Evolutionary conservation across 2,888 invertebrate species (phyloP).

Genomic region (Drosophila phalerata): DNA sequence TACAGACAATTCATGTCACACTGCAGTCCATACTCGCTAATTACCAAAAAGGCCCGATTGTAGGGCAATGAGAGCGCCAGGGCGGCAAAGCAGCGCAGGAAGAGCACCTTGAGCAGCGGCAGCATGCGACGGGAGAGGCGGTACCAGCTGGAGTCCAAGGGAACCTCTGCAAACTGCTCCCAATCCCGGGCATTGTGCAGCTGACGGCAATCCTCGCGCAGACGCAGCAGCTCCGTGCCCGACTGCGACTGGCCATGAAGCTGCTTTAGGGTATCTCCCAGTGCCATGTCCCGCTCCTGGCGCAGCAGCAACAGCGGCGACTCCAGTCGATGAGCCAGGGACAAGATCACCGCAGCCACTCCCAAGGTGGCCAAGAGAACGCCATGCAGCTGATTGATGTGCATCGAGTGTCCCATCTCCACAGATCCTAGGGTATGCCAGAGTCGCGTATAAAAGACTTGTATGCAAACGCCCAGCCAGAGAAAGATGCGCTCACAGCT

Average conservation of each 20-base stretch:
- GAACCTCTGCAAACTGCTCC: slow-evolving; percentile 59
- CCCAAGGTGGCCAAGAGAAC: slow-evolving; percentile 72
- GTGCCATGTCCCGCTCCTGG: slow-evolving; percentile 74
- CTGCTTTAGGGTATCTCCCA: slow-evolving; percentile 62
- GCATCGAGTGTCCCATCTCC: slow-evolving; percentile 65
- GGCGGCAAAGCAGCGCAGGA: slow-evolving; percentile 74
- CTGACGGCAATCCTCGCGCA: slow-evolving; percentile 75
- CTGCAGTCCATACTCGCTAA: slow-evolving; percentile 76
- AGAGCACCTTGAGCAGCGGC: slow-evolving; percentile 74
- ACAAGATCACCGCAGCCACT: slow-evolving; percentile 67
- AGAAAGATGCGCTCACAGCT: slow-evolving; percentile 81
- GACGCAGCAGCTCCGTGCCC: slow-evolving; percentile 63
- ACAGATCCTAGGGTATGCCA: slow-evolving; percentile 73
- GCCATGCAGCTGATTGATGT: slow-evolving; percentile 83
- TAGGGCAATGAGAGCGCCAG: slow-evolving; percentile 80
- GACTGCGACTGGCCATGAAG: slow-evolving; percentile 59
- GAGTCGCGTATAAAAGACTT: slow-evolving; percentile 76
- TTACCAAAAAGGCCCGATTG: slow-evolving; percentile 78
- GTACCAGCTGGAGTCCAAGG: slow-evolving; percentile 46
- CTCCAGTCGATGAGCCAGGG: slow-evolving; percentile 72
- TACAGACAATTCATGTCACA: slow-evolving; percentile 80
- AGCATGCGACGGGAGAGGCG: slow-evolving; percentile 40
- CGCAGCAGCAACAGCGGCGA: slow-evolving; percentile 76
- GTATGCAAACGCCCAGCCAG: slow-evolving; percentile 83
- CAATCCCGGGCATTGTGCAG: slow-evolving; percentile 70